Conservation (phyloP, 2,888 invertebrate genomes). For the Sphaerophoria rueppellii region DNA sequence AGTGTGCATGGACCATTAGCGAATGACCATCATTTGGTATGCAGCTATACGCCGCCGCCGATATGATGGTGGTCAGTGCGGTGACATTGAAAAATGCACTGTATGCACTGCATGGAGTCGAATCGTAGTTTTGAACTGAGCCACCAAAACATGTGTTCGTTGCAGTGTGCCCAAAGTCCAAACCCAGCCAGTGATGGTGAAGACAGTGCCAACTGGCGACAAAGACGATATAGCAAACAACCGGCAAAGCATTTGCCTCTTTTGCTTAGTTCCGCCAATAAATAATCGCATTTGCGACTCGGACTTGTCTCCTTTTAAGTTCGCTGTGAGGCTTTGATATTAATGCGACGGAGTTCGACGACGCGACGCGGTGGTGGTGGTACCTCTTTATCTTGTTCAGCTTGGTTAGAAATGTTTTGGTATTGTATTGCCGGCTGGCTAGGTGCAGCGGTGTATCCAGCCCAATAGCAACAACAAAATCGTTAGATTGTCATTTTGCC, state of each 20-base stretch:
- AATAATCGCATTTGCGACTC: slow-evolving; percentile 71
- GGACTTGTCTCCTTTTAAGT: slow-evolving; percentile 70
- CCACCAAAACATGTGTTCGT: slow-evolving; percentile 62
- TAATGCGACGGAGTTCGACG: slow-evolving; percentile 58
- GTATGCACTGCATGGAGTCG: slow-evolving; percentile 42
- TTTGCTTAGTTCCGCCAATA: slow-evolving; percentile 70
- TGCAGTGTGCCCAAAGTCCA: slow-evolving; percentile 61
- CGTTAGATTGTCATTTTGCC: slow-evolving; percentile 57
- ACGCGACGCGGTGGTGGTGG: slow-evolving; percentile 18
- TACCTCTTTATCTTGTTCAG: slow-evolving; percentile 37
- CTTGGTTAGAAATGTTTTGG: slow-evolving; percentile 56
- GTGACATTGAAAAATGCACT: slow-evolving; percentile 73
- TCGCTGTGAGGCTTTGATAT: slow-evolving; percentile 61
- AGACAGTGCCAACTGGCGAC: slow-evolving; percentile 30
- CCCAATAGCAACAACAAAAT: slow-evolving; percentile 14
- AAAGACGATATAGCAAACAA: slow-evolving; percentile 21
- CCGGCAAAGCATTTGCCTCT: slow-evolving; percentile 61
- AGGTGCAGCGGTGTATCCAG: neutral
- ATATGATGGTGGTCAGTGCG: slow-evolving; percentile 41
- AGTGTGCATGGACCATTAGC: slow-evolving; percentile 46
- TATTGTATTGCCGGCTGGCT: slow-evolving; percentile 39
- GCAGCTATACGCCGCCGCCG: slow-evolving; percentile 27
- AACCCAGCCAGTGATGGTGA: slow-evolving; percentile 37
- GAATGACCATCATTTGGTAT: slow-evolving; percentile 60
- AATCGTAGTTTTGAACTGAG: slow-evolving; percentile 49